These are phyloP conservation scores for Coracias cyanogaster DNA, from an alignment of 2,797 vertebrate species.

Conservation along the genomic window DNA sequence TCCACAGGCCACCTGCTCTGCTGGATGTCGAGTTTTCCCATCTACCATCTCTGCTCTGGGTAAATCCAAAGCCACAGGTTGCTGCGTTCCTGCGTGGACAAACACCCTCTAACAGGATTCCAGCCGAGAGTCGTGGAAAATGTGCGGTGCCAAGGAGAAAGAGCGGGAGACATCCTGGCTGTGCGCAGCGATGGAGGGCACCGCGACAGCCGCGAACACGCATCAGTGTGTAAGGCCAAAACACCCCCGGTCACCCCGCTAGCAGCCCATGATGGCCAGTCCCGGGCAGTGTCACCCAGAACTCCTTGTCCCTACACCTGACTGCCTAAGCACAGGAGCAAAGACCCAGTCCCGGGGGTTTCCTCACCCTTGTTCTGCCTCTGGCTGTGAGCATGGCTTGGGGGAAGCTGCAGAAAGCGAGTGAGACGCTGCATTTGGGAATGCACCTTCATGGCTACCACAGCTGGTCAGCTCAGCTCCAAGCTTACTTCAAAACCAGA, in stretches of 20 bases:
- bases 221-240: neutral
- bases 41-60: neutral
- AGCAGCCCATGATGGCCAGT: neutral
- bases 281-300: neutral
- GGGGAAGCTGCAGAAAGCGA: too few species aligned
- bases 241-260: neutral
- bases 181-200: neutral
- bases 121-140: too few species aligned
- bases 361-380: neutral
- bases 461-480: neutral
- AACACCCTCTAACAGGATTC: neutral
- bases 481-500: neutral
- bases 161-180: neutral
- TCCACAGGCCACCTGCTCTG: neutral
- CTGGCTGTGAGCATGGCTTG: neutral
- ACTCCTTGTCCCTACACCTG: neutral
- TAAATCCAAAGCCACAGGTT: neutral
- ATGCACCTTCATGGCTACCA: neutral
- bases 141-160: neutral
- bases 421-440: rapidly evolving
- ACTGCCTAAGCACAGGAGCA: rapidly evolving
- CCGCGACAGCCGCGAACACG: neutral
- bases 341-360: neutral
- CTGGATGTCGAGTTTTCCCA: too few species aligned
- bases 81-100: neutral